Base-by-base conservation (phyloP, 1,140 invertebrate species). In the Aphidius gifuensis region DNA sequence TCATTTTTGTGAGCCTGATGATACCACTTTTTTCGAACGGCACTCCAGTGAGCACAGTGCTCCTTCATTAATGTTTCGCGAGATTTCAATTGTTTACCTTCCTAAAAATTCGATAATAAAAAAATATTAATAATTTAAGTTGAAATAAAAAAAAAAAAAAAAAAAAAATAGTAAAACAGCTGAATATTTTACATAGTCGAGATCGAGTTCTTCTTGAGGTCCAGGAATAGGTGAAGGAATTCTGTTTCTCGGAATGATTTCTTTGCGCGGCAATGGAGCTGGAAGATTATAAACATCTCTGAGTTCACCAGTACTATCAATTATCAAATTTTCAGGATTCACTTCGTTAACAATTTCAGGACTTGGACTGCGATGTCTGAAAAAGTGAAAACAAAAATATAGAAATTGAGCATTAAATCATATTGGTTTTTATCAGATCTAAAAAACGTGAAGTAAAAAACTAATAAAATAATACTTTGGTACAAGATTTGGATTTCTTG, bases 1-100 rank as follows among this genome's bases (percentile, higher is more conserved):
- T 90, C 88, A 69, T 88, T 87, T 60, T 82, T 82, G 5, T 83
- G 77, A 2, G 85, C 83, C 62, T 85, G 85, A 32, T 83, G 77
- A 47, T 86, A 81, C 88, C 88, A 90, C 48, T 88, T 86, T 66
- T 80, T 82, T 11, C 87, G 81, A 39, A 90, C 83, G 23, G 75
- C 75, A 42, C 71, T 73, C 89, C 88, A 90, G 62, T 87, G 85
- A 64, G 69, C 65, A 59, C 82, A 71, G 69, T 89, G 88, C 39
- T 83, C 78, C 43, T 75, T 73, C 43, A 90, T 64, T 43, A 81
- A 65, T 58, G 67, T 64, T 49, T 81, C 79, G 48, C 71, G 68
- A 5, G 75, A 70, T 65, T 76, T 78, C 16, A 83, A 75, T 38
- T 76, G 74, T 55, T 80, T 79, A 58, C 83, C 82, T 9, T 85